These are phyloP conservation scores for Cerceris rybyensis DNA, from an alignment of 2,888 invertebrate genomes.

Conservation along the genomic window DNA sequence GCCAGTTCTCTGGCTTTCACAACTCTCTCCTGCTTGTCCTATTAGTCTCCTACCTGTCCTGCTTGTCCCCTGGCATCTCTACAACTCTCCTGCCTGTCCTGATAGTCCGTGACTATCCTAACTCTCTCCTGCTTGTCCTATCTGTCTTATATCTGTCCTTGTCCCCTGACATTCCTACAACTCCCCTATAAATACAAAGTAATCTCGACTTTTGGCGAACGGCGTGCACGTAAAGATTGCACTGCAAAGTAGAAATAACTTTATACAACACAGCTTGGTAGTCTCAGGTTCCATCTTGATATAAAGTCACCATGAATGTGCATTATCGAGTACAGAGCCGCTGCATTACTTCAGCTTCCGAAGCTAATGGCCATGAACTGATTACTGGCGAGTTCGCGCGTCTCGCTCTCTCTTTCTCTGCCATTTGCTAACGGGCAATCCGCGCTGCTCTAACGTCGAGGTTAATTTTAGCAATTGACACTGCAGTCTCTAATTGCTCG, in stretches of 20 bases:
- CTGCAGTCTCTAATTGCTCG: slow-evolving; percentile 38
- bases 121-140: too few species aligned
- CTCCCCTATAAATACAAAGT: too few species aligned
- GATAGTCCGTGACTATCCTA: too few species aligned
- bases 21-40: too few species aligned
- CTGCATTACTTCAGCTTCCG: slow-evolving; percentile 22
- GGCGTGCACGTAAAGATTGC: not conserved
- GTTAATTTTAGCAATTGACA: slow-evolving; percentile 51
- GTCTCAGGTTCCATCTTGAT: not conserved
- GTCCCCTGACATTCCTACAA: too few species aligned
- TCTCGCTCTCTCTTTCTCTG: slow-evolving; percentile 26
- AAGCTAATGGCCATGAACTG: slow-evolving; percentile 51
- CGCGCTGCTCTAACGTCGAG: slow-evolving; percentile 16
- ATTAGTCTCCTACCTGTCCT: too few species aligned
- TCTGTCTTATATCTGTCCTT: too few species aligned
- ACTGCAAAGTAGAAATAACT: not conserved
- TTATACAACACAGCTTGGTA: not conserved
- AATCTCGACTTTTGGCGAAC: too few species aligned
- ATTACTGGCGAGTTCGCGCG: slow-evolving; percentile 30
- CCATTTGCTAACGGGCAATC: slow-evolving; percentile 36
- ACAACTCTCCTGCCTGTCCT: too few species aligned
- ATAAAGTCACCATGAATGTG: not conserved
- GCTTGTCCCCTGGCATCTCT: too few species aligned
- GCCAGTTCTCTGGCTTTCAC: too few species aligned
- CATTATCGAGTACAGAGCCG: slow-evolving; percentile 33